Evolutionary conservation across 23 tunicate genomes (phyloP).

Genomic region (Styela clava): DNA sequence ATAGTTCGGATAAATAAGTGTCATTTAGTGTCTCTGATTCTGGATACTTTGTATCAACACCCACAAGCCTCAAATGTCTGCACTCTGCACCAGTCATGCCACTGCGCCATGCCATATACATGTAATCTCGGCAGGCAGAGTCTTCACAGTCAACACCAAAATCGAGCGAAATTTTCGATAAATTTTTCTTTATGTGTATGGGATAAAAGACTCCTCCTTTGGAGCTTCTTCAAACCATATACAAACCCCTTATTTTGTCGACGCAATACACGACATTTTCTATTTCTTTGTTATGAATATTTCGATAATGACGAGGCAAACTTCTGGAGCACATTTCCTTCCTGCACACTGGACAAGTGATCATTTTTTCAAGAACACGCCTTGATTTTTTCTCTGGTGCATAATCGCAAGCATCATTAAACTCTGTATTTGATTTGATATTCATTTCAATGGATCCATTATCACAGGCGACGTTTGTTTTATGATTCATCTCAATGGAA

Average conservation of each 20-base stretch:
- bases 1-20: not conserved
- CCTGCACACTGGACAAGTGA: conserved; percentile 15
- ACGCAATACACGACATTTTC: not conserved
- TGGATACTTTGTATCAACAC: not conserved
- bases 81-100: conserved; percentile 20
- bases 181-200: not conserved
- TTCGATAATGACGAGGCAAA: conserved; percentile 11
- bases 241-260: not conserved
- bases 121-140: conserved; percentile 1
- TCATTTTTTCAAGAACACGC: not conserved
- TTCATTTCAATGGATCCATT: too few relatives aligned
- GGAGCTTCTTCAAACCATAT: not conserved
- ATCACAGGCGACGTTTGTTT: too few relatives aligned
- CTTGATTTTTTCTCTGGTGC: not conserved
- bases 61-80: not conserved
- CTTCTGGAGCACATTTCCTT: conserved; percentile 2
- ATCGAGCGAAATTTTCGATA: not conserved
- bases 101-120: conserved; percentile 15
- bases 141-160: conserved; percentile 1
- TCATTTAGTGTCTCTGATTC: too few relatives aligned
- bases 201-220: not conserved
- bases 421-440: too few relatives aligned
- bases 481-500: too few relatives aligned
- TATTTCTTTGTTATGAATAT: conserved; percentile 10
- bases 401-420: too few relatives aligned